Conservation (phyloP, 1,140 invertebrate species). For the Drosophila tsacasi region DNA sequence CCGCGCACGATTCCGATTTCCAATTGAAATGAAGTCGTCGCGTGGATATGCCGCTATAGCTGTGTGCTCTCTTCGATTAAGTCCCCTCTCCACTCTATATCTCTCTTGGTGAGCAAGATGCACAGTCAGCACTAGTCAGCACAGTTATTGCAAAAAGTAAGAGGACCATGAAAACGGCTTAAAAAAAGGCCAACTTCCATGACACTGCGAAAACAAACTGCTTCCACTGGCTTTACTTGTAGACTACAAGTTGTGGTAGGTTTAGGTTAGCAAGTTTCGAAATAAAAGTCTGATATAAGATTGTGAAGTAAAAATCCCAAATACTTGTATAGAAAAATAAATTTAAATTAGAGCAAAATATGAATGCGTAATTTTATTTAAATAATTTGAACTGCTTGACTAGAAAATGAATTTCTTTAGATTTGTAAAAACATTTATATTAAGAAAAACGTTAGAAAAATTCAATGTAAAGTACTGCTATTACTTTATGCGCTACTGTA, state of each 20-base stretch:
- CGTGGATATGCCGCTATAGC: conserved; percentile 46
- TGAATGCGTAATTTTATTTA: background rate
- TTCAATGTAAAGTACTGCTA: background rate
- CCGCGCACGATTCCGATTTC: conserved; percentile 62
- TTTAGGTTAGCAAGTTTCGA: too few relatives aligned
- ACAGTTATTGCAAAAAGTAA: conserved; percentile 47
- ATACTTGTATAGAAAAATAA: background rate
- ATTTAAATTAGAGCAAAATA: background rate
- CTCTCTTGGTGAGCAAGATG: conserved; percentile 21
- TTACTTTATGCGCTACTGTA: background rate
- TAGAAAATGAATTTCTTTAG: too few relatives aligned
- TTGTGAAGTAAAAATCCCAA: too few relatives aligned
- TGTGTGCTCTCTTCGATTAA: conserved; percentile 11
- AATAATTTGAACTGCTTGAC: background rate
- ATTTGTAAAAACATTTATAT: background rate
- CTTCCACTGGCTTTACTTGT: background rate
- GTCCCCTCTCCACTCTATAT: background rate
- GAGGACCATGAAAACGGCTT: background rate
- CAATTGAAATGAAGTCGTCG: conserved; percentile 77
- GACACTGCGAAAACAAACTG: background rate
- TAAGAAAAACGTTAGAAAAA: background rate
- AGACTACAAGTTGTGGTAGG: too few relatives aligned
- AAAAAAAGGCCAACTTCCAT: background rate
- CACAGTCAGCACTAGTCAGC: conserved; percentile 47
- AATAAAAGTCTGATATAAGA: too few relatives aligned